Evolutionary conservation across 37 sponge, comb jelly and placozoan species (phyloP), one percentile per base, ranked within the genome.

Genomic region (Agelas oroides): DNA sequence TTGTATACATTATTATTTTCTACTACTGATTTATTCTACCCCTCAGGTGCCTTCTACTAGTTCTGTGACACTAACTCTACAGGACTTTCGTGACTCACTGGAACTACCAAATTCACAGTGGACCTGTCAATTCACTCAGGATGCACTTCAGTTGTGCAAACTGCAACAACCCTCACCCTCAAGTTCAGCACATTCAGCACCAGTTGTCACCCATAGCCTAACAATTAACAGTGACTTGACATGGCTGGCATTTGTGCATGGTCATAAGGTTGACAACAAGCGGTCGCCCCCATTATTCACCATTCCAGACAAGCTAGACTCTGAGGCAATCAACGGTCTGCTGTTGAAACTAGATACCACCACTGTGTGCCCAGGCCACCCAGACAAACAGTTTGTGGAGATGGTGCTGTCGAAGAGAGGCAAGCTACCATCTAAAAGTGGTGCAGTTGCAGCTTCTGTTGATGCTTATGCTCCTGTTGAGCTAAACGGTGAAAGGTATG

Each of bases 341-440:
- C 78, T 78, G 5, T 46, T 20, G 2, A 65, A 37, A 18, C 37
- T 73, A 27, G 87, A 86, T 36, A 53, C 3, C 6, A 53, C 18
- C 11, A 71, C 63, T 25, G 54, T 86, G 11, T 78, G 87, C 61
- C 71, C 79, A 40, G 87, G 87, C 1, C 59, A 86, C 32, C 73
- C 79, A 31, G 87, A 86, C 35, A 24, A 38, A 39, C 21, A 68
- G 21, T 86, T 71, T 78, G 52, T 77, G 35, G 69, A 57, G 53
- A 61, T 86, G 71, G 61, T 77, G 21, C 35, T 39, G 39, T 2
- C 79, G 11, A 73, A 88, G 39, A 74, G 75, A 54, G 88, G 88
- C 8, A 41, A 81, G 53, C 17, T 88, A 12, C 68, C 24, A 39
- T 80, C 82, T 19, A 55, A 40, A 33, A 71, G 81, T 67, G 74